Evolutionary conservation across 2,113 vertebrate species (phyloP).

Genomic region (Fulica atra): DNA sequence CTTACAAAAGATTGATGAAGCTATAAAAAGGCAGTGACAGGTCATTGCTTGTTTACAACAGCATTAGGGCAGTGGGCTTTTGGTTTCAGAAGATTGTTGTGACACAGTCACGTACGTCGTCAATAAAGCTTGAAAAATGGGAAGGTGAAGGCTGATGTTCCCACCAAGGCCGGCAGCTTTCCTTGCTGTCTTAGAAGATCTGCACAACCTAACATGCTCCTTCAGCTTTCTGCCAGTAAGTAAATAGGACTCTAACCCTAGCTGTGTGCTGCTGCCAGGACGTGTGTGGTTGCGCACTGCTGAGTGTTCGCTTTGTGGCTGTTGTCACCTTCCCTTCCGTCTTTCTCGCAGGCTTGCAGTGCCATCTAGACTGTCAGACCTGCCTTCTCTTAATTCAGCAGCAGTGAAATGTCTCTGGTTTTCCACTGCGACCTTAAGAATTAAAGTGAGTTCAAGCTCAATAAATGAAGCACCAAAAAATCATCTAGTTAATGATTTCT

Average conservation of each 20-base stretch:
- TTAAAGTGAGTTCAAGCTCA: neutral
- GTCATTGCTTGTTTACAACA: neutral
- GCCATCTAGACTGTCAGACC: neutral
- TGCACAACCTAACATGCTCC: neutral
- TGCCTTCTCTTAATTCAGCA: neutral
- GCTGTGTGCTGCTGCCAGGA: neutral
- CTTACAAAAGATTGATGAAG: neutral
- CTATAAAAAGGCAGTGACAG: neutral
- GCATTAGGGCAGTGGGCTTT: neutral
- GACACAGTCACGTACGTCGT: neutral
- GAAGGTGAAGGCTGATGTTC: neutral
- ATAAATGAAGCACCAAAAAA: neutral
- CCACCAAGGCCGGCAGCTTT: neutral
- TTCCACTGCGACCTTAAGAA: neutral
- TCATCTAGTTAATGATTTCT: neutral
- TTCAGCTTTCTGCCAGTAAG: neutral
- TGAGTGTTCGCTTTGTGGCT: neutral
- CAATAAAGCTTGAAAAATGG: neutral
- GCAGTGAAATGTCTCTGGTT: neutral
- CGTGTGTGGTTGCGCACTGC: accelerated
- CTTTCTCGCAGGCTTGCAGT: neutral
- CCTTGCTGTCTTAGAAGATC: neutral
- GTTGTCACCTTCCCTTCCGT: neutral
- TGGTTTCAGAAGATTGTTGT: neutral
- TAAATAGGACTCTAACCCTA: neutral